phyloP scores from a whole-genome alignment of 2,888 invertebrate genomes.

The Griposia aprilina region DNA sequence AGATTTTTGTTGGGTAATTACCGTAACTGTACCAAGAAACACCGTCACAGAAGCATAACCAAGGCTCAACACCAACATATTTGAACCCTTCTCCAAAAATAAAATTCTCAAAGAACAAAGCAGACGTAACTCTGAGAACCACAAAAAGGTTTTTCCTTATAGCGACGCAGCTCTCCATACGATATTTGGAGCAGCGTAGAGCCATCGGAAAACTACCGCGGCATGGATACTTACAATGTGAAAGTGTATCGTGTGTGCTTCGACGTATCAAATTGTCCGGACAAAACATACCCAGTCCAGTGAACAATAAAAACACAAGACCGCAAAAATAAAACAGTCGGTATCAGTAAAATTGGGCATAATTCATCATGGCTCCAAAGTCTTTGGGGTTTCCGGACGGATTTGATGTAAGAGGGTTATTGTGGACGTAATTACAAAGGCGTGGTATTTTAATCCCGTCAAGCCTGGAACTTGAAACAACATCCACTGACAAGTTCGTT shows the following conservation, averaged over 20 bases:
- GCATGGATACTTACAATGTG: conserved; percentile 41
- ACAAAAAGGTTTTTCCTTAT: conserved; percentile 57
- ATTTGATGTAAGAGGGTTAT: conserved; percentile 71
- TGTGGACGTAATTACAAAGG: conserved; percentile 76
- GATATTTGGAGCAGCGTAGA: conserved; percentile 56
- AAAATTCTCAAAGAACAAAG: conserved; percentile 40
- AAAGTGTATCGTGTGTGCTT: conserved; percentile 28
- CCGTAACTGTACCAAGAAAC: too few species aligned
- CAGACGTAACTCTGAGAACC: conserved; percentile 41
- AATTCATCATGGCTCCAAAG: conserved; percentile 48
- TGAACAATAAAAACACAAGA: conserved; percentile 65
- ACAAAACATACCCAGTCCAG: conserved; percentile 60
- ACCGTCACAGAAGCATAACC: neutral
- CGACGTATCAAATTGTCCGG: conserved; percentile 64
- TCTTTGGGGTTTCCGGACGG: conserved; percentile 59
- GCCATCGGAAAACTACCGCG: conserved; percentile 56
- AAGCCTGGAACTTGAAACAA: conserved; percentile 77
- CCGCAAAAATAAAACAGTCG: conserved; percentile 22
- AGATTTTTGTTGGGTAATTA: conserved; percentile 11
- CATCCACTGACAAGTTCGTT: conserved; percentile 80
- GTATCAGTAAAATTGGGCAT: conserved; percentile 49
- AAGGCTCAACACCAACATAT: conserved; percentile 13
- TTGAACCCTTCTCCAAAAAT: conserved; percentile 26
- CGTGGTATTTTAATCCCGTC: conserved; percentile 78
- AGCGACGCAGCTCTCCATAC: conserved; percentile 41